Percentiles rank a stretch among this genome's conserved stretches.
phyloP scores from a whole-genome alignment of 2,888 invertebrate genomes.

The Noctuana brunneofusca region DNA sequence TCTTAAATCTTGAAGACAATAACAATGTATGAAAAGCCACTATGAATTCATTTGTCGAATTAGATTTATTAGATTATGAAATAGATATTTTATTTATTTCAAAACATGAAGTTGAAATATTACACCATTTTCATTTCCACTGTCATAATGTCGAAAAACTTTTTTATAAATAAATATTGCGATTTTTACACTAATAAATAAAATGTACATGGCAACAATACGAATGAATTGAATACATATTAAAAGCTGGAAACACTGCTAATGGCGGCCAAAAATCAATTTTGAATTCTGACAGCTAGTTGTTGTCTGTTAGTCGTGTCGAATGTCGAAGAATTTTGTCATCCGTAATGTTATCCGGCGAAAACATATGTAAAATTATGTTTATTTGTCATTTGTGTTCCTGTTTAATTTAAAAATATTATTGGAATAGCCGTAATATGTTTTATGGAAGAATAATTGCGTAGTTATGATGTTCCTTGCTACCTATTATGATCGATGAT shows the following conservation, averaged over 20 bases:
- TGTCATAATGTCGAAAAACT: no score
- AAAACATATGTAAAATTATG: conserved; percentile 25
- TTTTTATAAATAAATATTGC: no score
- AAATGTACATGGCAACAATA: conserved; percentile 35
- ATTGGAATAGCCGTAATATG: conserved; percentile 16
- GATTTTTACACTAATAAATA: background rate
- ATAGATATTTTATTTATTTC: no score
- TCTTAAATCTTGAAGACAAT: no score
- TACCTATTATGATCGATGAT: conserved; percentile 78
- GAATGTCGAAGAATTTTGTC: conserved; percentile 31
- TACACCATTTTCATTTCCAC: no score
- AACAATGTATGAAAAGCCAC: no score
- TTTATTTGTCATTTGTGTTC: conserved; percentile 19
- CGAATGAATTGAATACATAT: no score
- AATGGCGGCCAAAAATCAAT: conserved; percentile 81
- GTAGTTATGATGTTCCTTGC: conserved; percentile 39
- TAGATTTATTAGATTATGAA: no score
- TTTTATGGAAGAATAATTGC: conserved; percentile 35
- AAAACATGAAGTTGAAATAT: no score
- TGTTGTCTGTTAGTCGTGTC: conserved; percentile 37
- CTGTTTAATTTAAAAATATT: background rate
- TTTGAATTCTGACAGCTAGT: conserved; percentile 67
- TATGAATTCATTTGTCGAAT: no score
- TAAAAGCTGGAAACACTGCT: conserved; percentile 41
- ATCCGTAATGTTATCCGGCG: conserved; percentile 21